These are phyloP conservation scores for Balanococcus diminutus DNA, from an alignment of 2,888 invertebrate species.

Conservation along the genomic window DNA sequence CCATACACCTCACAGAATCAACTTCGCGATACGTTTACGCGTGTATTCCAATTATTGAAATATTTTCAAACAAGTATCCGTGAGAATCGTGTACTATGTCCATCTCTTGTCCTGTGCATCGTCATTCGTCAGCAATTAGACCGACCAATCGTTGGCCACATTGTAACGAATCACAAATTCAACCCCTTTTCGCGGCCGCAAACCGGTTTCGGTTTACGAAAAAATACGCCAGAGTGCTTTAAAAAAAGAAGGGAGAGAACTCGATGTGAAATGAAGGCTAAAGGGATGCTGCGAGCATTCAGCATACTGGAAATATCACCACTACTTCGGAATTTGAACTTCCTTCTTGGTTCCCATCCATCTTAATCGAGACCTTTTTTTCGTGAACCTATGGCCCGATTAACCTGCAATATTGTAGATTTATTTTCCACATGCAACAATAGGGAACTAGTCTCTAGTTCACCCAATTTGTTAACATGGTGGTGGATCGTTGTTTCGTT, in stretches of 20 bases:
- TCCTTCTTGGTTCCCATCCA: background rate
- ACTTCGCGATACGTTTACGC: background rate
- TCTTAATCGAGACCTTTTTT: background rate
- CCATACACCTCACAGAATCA: background rate
- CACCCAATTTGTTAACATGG: too few species aligned
- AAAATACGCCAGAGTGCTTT: background rate
- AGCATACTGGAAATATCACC: background rate
- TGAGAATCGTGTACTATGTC: too few species aligned
- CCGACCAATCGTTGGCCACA: background rate
- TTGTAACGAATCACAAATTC: background rate
- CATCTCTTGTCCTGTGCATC: background rate
- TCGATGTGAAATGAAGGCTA: background rate
- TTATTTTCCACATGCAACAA: background rate
- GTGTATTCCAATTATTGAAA: background rate
- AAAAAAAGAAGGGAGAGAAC: background rate
- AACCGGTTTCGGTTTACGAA: background rate
- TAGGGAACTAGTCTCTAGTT: too few species aligned
- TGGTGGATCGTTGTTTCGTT: background rate
- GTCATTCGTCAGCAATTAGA: background rate
- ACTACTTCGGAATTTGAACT: background rate
- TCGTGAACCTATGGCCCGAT: background rate
- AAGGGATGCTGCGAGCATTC: constrained; percentile 5
- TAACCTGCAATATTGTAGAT: background rate
- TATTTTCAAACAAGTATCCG: constrained; percentile 9
- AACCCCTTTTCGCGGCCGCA: background rate